Conservation (phyloP, 2,797 vertebrate species). For the Pelobates cultripes region DNA sequence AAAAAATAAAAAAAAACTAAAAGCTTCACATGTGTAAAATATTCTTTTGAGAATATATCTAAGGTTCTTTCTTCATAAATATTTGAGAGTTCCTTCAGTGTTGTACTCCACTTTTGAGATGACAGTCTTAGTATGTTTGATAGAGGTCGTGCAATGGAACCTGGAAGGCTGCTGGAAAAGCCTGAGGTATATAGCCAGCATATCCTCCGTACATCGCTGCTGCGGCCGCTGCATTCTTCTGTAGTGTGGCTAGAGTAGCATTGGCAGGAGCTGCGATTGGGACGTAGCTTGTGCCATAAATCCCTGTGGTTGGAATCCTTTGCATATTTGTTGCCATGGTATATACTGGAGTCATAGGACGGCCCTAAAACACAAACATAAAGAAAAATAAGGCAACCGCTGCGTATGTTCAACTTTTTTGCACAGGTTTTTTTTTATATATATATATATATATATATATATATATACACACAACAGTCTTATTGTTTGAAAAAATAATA, state of each 20-base stretch:
- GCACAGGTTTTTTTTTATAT: no score
- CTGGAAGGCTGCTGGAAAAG: constrained; percentile 90
- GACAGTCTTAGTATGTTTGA: constrained; percentile 85
- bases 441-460: no score
- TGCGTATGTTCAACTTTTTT: no score
- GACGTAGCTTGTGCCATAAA: constrained; percentile 90
- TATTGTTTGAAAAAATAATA: no score
- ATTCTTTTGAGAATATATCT: constrained; percentile 69
- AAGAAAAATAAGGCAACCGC: neutral
- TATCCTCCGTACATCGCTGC: constrained; percentile 84
- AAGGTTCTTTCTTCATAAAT: constrained; percentile 85
- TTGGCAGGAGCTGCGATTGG: constrained; percentile 85
- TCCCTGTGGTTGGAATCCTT: constrained; percentile 83
- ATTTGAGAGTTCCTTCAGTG: constrained; percentile 86
- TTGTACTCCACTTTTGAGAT: neutral
- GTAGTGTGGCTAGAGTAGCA: constrained; percentile 89
- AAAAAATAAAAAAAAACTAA: constrained; percentile 53
- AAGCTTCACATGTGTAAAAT: constrained; percentile 79
- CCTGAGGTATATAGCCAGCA: constrained; percentile 87
- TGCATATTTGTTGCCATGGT: constrained; percentile 92
- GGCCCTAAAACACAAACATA: constrained; percentile 76
- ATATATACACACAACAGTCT: no score
- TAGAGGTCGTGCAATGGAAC: constrained; percentile 94
- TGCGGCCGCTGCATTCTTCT: constrained; percentile 81
- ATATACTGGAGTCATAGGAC: constrained; percentile 95